Conservation (phyloP, 1,140 invertebrate species). For the Drosophila biarmipes region DNA sequence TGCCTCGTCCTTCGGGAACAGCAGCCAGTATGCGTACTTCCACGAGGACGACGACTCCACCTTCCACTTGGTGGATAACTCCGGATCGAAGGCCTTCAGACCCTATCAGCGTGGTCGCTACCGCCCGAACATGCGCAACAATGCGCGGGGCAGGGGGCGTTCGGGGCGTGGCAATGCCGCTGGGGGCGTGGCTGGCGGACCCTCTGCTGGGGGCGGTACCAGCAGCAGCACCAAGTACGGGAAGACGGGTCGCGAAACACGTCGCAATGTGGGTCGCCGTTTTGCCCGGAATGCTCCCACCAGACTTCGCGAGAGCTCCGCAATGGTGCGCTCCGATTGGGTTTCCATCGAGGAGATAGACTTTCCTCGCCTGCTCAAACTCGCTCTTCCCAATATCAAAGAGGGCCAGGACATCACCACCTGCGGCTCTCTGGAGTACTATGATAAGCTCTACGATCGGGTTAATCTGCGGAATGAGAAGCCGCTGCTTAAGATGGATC, state of each 20-base stretch:
- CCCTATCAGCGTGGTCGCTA: conserved; percentile 95
- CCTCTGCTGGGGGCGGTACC: conserved; percentile 85
- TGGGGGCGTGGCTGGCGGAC: conserved; percentile 75
- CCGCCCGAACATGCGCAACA: conserved; percentile 91
- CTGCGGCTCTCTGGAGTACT: conserved; percentile 98
- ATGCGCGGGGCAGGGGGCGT: conserved; percentile 87
- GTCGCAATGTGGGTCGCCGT: conserved; percentile 88
- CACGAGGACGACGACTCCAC: conserved; percentile 99
- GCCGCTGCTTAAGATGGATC: conserved; percentile 95
- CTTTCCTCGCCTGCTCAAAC: conserved; percentile 96
- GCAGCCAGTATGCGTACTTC: conserved; percentile 98
- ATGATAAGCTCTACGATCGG: conserved; percentile 98
- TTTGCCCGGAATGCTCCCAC: conserved; percentile 94
- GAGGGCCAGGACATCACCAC: conserved; percentile 92
- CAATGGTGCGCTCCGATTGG: conserved; percentile 98
- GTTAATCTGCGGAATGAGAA: conserved; percentile 99
- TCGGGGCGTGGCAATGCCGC: conserved; percentile 87
- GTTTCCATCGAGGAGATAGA: conserved; percentile 99
- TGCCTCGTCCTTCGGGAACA: conserved; percentile 97
- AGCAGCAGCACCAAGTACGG: conserved; percentile 86
- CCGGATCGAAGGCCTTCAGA: conserved; percentile 89
- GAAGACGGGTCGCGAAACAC: conserved; percentile 85
- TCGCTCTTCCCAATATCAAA: conserved; percentile 94
- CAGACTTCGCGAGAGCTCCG: conserved; percentile 98
- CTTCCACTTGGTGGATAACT: conserved; percentile 97